A percentile compares a stretch with the other conserved stretches of the same genome.
phyloP scores from a whole-genome alignment of 2,888 invertebrate genomes.

The Keiferia lycopersicella region DNA sequence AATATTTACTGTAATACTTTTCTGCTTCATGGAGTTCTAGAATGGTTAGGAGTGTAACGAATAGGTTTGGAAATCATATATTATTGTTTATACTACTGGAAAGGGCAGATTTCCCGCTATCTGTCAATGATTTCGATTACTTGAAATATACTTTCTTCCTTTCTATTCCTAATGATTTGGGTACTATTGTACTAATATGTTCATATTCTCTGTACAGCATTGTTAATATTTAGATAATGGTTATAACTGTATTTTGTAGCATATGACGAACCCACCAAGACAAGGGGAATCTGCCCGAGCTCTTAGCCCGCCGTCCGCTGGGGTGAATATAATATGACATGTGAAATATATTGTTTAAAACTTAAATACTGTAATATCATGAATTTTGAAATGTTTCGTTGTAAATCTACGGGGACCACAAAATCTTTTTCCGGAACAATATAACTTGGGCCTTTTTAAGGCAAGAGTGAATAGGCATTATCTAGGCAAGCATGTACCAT shows the following conservation, averaged over 20 bases:
- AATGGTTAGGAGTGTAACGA: conserved; percentile 72
- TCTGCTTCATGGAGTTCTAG: conserved; percentile 78
- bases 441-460: no score
- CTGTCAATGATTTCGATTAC: conserved; percentile 1
- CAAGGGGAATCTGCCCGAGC: conserved; percentile 55
- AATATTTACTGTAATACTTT: conserved; percentile 76
- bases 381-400: no score
- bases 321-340: background rate
- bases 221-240: conserved; percentile 14
- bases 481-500: no score
- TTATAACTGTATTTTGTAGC: conserved; percentile 18
- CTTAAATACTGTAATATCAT: no score
- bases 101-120: conserved; percentile 20
- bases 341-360: background rate
- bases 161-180: background rate
- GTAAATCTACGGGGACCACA: no score
- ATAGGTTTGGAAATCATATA: conserved; percentile 70
- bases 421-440: no score
- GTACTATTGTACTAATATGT: conserved; percentile 11
- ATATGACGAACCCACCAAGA: conserved; percentile 15
- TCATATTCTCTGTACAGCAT: conserved; percentile 12
- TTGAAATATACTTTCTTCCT: background rate
- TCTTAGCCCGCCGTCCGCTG: conserved; percentile 29
- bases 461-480: no score
- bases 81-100: conserved; percentile 33